Conservation (phyloP, 2,888 invertebrate species). For the Choreutis nemorana region DNA sequence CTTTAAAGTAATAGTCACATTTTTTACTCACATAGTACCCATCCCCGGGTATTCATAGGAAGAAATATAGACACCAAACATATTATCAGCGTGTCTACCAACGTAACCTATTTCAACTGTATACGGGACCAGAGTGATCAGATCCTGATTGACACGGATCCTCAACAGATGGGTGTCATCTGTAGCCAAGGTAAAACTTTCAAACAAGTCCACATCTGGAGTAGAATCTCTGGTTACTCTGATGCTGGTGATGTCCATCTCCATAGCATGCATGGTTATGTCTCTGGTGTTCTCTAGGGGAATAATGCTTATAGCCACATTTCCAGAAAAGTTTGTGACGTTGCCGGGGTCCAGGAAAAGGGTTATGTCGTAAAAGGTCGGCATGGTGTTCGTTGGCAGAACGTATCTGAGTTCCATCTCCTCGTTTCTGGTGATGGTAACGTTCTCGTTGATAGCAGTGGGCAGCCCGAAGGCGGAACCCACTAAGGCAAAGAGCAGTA, state of each 20-base stretch:
- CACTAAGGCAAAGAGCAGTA: slow-evolving; percentile 29
- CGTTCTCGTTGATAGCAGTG: too few species aligned
- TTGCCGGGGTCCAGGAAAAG: slow-evolving; percentile 51
- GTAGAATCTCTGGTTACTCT: slow-evolving; percentile 18
- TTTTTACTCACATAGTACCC: slow-evolving; percentile 31
- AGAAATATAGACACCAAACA: slow-evolving; percentile 72
- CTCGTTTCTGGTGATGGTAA: slow-evolving; percentile 13
- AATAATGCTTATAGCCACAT: slow-evolving; percentile 41
- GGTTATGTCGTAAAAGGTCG: slow-evolving; percentile 57
- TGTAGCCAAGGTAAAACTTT: slow-evolving; percentile 17
- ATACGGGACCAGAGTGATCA: slow-evolving; percentile 43
- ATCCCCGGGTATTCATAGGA: slow-evolving; percentile 38
- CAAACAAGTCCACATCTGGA: slow-evolving; percentile 17
- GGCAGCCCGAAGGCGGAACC: slow-evolving; percentile 25
- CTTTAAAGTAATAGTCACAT: too few species aligned
- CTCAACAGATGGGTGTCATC: slow-evolving; percentile 56
- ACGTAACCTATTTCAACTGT: slow-evolving; percentile 61
- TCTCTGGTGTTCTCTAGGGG: slow-evolving; percentile 23
- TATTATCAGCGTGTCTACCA: slow-evolving; percentile 63
- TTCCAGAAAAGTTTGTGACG: slow-evolving; percentile 43
- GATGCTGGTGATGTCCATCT: slow-evolving; percentile 30
- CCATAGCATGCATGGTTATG: slow-evolving; percentile 56
- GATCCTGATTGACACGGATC: slow-evolving; percentile 32
- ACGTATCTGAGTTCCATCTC: slow-evolving; percentile 37
- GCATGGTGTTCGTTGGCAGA: slow-evolving; percentile 59